These are phyloP conservation scores for Alexandromys fortis DNA, from an alignment of 2,113 vertebrate genomes.

Conservation along the genomic window DNA sequence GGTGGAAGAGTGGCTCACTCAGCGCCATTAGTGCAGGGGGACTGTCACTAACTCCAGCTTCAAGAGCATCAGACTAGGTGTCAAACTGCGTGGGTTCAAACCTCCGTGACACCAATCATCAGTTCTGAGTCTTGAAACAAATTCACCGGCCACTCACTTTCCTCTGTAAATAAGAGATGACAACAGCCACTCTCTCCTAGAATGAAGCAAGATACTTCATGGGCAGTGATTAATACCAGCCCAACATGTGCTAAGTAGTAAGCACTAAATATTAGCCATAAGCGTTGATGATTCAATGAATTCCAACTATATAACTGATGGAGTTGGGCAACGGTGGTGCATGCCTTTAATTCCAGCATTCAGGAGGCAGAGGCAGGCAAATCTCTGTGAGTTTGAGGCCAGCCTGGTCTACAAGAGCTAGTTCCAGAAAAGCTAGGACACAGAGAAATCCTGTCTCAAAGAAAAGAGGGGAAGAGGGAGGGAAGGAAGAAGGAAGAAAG, in stretches of 20 bases:
- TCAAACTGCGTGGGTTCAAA: not conserved
- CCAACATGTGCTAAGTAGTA: not conserved
- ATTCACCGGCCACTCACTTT: not conserved
- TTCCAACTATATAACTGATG: not conserved
- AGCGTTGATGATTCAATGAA: conserved; percentile 15
- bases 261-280: not conserved
- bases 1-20: not conserved
- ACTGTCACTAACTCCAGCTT: not conserved
- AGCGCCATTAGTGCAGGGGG: not conserved
- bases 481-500: no score
- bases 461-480: no score
- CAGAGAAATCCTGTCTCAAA: no score
- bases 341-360: no score
- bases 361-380: no score
- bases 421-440: no score
- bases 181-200: not conserved
- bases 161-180: not conserved
- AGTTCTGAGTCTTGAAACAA: not conserved
- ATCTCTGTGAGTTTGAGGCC: no score
- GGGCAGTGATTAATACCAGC: not conserved
- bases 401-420: no score
- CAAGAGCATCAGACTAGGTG: not conserved
- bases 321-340: no score
- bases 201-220: not conserved
- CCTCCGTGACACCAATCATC: not conserved